phyloP scores from a whole-genome alignment of 2,888 invertebrate genomes.

The Scaptomyza flava region DNA sequence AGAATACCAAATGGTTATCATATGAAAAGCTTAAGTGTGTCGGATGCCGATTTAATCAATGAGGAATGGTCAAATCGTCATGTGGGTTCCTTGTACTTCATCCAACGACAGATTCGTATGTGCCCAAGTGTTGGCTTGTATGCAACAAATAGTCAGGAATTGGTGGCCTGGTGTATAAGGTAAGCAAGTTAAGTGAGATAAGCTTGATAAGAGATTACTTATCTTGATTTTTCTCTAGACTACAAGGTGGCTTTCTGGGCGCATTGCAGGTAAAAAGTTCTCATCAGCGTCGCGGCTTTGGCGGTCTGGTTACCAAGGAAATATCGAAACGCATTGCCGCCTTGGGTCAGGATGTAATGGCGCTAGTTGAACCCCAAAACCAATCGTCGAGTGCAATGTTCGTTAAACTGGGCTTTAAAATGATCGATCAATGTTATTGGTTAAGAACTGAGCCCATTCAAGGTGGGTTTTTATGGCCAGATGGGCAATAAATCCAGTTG shows the following conservation, averaged over 20 bases:
- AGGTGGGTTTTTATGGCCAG: slow-evolving; percentile 38
- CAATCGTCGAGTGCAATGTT: slow-evolving; percentile 46
- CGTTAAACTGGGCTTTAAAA: slow-evolving; percentile 56
- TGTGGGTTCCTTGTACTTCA: slow-evolving; percentile 74
- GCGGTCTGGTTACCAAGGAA: slow-evolving; percentile 46
- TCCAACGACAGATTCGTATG: slow-evolving; percentile 76
- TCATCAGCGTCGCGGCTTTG: slow-evolving; percentile 56
- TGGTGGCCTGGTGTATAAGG: slow-evolving; percentile 84
- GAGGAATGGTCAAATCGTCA: slow-evolving; percentile 81
- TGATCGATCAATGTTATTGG: slow-evolving; percentile 58
- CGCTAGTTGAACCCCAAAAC: slow-evolving; percentile 45
- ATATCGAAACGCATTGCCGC: slow-evolving; percentile 42
- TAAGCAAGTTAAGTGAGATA: slow-evolving; percentile 26
- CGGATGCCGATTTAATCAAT: slow-evolving; percentile 74
- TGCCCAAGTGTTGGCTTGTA: slow-evolving; percentile 80
- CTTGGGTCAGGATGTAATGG: slow-evolving; percentile 51
- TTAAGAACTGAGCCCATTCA: slow-evolving; percentile 29
- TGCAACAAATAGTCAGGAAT: slow-evolving; percentile 54
- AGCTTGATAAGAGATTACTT: slow-evolving; percentile 1
- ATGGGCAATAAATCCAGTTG: slow-evolving; percentile 22
- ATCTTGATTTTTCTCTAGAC: slow-evolving; percentile 15
- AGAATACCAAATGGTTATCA: slow-evolving; percentile 72
- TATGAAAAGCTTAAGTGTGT: slow-evolving; percentile 42
- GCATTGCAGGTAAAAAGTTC: slow-evolving; percentile 54
- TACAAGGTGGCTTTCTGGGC: slow-evolving; percentile 60